phyloP scores from a whole-genome alignment of 1,140 invertebrate genomes.

The Drosophila melanogaster region Release_6_plus_ISO1_MT NT_037436.4:22439501-22440000 shows the following conservation, averaged over 20 bases:
- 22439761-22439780: conserved; percentile 9
- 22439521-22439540: conserved; percentile 40
- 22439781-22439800: conserved; percentile 37
- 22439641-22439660: conserved; percentile 3
- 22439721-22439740: conserved; percentile 62
- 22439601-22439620: conserved; percentile 69
- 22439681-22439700: conserved; percentile 62
- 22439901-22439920: background rate
- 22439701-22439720: conserved; percentile 36
- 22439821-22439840: conserved; percentile 72
- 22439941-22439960: background rate
- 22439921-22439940: conserved; percentile 1
- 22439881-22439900: conserved; percentile 42
- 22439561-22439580: conserved; percentile 62
- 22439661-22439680: conserved; percentile 9
- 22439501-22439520: background rate
- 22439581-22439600: conserved; percentile 70
- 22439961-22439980: background rate
- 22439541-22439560: conserved; percentile 65
- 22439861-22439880: conserved; percentile 62
- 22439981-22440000: background rate
- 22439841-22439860: conserved; percentile 66
- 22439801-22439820: conserved; percentile 41
- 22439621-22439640: conserved; percentile 48
- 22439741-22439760: conserved; percentile 47